These are phyloP conservation scores for Helleia helle DNA, from an alignment of 2,888 invertebrate genomes.

Conservation along the genomic window DNA sequence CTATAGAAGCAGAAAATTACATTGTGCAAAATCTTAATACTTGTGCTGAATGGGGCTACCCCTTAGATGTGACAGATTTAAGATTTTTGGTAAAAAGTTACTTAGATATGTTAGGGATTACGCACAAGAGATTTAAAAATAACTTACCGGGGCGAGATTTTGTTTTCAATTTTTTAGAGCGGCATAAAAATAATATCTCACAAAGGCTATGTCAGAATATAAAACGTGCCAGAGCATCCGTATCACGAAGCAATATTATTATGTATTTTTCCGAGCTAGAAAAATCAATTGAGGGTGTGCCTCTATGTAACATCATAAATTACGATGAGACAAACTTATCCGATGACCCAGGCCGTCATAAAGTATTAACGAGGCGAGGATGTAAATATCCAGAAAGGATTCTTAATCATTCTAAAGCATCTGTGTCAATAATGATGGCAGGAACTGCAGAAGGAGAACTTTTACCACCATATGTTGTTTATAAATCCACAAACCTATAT, in stretches of 20 bases:
- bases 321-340: not conserved
- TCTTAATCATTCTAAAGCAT: not conserved
- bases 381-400: not conserved
- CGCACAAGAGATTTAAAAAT: too few relatives aligned
- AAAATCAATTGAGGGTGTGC: not conserved
- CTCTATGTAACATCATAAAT: not conserved
- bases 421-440: not conserved
- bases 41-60: too few relatives aligned
- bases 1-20: too few relatives aligned
- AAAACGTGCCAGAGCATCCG: not conserved
- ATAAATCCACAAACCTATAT: constrained; percentile 7
- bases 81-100: too few relatives aligned
- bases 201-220: not conserved
- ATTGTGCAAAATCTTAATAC: too few relatives aligned
- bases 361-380: not conserved
- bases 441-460: not conserved
- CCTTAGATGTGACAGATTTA: too few relatives aligned
- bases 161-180: constrained; percentile 11
- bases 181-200: not conserved
- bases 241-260: too few relatives aligned
- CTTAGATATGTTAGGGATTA: too few relatives aligned
- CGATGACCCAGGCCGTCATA: not conserved
- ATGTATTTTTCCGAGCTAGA: not conserved
- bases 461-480: constrained; percentile 5
- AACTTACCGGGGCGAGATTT: too few relatives aligned